Evolutionary conservation across 2,797 vertebrate genomes (phyloP), one percentile per base, ranked within the genome.

Genomic region (Cossypha polioptera): DNA sequence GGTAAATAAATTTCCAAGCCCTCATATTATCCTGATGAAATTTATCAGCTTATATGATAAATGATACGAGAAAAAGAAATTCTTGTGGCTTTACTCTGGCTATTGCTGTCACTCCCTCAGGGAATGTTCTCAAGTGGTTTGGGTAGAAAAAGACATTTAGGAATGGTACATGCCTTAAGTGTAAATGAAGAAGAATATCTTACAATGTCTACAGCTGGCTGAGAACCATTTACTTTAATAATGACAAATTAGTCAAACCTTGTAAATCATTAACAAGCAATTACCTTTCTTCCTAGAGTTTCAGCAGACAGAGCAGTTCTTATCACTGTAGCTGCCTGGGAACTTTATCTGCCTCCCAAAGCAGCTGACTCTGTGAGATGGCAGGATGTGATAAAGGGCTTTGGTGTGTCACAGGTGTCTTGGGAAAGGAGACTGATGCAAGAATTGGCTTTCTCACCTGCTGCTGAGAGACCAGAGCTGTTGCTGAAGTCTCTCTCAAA

Each of bases 251-350:
- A 96, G 82, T 84, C 78, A 86, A 95, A 90, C 67, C 79, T 83
- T 94, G 66, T 88, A 96, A 97, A 93, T 97, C 92, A 96, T 96
- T 97, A 95, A 87, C 67, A 85, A 90, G 63, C 83, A 96, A 95
- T 97, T 95, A 95, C 69, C 65, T 86, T 77, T 17, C 18, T 79
- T 90, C 76, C 85, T 93, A 66, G 80, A 88, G 68, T 96, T 95
- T 96, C 90, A 94, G 81, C 85, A 94, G 72, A 74, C 7, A 0
- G n/a, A 31, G 83, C 68, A 95, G 55, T 88, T 91, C 47, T 69
- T 59, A 86, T 93, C 90, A 11, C 66, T 82, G 45, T 77, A 84
- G 54, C 28, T 80, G 54, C 53, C 35, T 35, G 17, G 43, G 42
- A 95, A 59, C 57, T 94, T 89, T 86, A 89, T 95, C 78, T 86